Percentiles rank a stretch among this genome's conserved stretches.
Evolutionary conservation across 2,113 vertebrate species (phyloP).

Genomic region (Ranitomeya variabilis): DNA sequence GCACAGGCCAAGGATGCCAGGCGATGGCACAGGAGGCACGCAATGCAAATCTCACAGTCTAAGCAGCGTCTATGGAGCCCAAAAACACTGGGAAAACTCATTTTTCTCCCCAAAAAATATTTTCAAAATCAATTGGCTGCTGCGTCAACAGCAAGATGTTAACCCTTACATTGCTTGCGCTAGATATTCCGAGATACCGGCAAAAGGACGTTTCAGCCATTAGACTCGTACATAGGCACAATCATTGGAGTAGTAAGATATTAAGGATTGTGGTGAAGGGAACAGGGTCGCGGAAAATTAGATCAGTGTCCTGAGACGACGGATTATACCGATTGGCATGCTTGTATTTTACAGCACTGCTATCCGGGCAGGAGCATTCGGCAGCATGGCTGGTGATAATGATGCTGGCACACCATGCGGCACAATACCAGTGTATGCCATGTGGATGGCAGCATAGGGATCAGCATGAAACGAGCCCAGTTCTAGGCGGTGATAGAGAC

Average conservation of each 20-base stretch:
- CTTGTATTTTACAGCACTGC: not conserved
- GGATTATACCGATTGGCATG: not conserved
- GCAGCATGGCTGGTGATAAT: not conserved
- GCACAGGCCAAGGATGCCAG: not conserved
- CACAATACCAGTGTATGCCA: not conserved
- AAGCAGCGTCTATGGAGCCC: not conserved
- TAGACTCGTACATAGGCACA: not conserved
- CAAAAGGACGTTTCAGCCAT: not conserved
- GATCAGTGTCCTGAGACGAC: not conserved
- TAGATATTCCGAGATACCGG: not conserved
- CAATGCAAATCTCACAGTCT: not conserved
- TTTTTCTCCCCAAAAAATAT: not conserved
- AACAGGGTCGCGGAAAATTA: not conserved
- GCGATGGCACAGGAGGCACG: not conserved
- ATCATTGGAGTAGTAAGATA: not conserved
- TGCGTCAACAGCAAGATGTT: not conserved
- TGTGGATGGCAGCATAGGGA: not conserved
- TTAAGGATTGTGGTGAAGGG: not conserved
- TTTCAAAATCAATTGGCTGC: not conserved
- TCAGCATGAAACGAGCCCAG: not conserved
- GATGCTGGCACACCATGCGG: not conserved
- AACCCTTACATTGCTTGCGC: not conserved
- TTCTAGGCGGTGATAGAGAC: not conserved
- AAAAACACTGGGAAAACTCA: not conserved
- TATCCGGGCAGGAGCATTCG: not conserved